These are phyloP conservation scores for Empidonax alnorum DNA, from an alignment of 2,113 vertebrate species.

Conservation along the genomic window DNA sequence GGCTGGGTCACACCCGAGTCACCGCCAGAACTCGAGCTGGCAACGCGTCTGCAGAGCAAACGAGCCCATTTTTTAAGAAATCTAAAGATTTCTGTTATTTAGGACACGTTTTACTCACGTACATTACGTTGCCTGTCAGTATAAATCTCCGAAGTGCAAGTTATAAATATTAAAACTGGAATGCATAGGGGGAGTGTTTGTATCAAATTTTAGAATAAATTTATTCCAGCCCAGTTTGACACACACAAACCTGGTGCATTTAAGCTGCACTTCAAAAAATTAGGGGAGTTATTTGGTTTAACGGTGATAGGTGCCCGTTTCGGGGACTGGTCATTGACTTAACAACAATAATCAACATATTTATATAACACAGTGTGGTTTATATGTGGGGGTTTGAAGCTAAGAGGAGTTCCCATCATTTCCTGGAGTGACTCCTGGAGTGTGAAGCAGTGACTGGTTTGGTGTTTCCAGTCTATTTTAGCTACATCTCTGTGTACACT, in stretches of 20 bases:
- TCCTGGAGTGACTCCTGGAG: background rate
- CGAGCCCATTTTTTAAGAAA: background rate
- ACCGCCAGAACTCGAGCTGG: rapidly evolving
- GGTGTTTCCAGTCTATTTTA: background rate
- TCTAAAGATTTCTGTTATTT: background rate
- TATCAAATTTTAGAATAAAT: slow-evolving; percentile 6
- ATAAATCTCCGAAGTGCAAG: background rate
- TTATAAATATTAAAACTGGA: slow-evolving; percentile 24
- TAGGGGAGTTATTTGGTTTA: background rate
- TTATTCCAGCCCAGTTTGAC: background rate
- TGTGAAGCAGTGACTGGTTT: background rate
- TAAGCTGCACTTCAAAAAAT: background rate
- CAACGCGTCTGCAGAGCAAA: background rate
- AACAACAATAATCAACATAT: slow-evolving; percentile 20
- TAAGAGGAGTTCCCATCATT: background rate
- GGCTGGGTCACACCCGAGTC: rapidly evolving
- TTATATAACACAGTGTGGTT: background rate
- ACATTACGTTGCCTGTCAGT: background rate
- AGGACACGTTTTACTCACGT: background rate
- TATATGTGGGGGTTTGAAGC: background rate
- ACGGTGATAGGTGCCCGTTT: background rate
- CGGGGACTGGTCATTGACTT: background rate
- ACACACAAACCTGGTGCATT: background rate
- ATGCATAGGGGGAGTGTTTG: background rate
- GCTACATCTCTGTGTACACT: background rate